A percentile compares a stretch with the other conserved stretches of the same genome.
phyloP scores from a whole-genome alignment of 2,113 vertebrate genomes.

The Prolemur simus region DNA sequence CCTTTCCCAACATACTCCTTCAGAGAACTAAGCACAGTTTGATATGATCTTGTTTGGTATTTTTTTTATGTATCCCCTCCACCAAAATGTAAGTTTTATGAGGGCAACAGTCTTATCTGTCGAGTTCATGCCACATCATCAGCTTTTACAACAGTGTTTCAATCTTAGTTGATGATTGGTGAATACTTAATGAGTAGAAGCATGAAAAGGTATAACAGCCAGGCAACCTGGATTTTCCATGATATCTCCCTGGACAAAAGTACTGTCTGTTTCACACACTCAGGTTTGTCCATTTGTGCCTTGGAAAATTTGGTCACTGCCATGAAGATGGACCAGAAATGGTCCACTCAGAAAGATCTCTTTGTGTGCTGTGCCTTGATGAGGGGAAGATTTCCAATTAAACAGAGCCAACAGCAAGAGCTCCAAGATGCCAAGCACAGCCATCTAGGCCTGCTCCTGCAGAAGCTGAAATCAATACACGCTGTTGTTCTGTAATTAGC shows the following conservation, averaged over 20 bases:
- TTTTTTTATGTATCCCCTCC: neutral
- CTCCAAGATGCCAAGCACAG: neutral
- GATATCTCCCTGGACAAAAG: neutral
- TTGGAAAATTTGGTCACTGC: neutral
- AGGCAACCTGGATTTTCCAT: neutral
- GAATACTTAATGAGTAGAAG: neutral
- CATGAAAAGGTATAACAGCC: neutral
- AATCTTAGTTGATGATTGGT: neutral
- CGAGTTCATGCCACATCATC: neutral
- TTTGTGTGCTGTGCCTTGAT: neutral
- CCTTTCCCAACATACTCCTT: neutral
- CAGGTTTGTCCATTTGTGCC: neutral
- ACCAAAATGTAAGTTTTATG: neutral
- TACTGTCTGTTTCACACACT: neutral
- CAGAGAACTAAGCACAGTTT: neutral
- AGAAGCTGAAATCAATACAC: slow-evolving; percentile 7
- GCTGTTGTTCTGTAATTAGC: slow-evolving; percentile 52
- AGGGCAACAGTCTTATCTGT: neutral
- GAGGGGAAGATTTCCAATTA: neutral
- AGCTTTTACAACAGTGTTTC: neutral
- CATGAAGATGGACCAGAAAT: neutral
- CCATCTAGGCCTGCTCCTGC: neutral
- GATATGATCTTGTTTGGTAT: neutral
- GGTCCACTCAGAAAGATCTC: neutral
- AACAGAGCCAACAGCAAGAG: neutral